Base-by-base conservation (phyloP, 2,888 invertebrate genomes). In the Acanthosepion pharaonis region DNA sequence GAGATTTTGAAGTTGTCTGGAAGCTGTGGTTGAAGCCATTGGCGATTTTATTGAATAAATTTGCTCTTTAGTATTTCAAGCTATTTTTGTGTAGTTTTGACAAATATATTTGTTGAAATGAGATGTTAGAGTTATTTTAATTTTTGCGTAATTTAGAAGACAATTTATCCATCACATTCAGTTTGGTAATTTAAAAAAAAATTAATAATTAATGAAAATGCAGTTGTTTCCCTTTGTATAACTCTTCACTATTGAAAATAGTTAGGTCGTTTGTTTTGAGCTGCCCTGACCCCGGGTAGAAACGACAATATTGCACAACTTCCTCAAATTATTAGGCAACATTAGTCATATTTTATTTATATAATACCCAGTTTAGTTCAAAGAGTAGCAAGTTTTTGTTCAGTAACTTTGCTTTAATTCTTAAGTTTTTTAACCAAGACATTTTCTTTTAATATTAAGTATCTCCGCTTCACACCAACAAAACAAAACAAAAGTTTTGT, bases 271-370 rank as follows among this genome's bases (percentile, higher is more conserved):
- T 78, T n/a, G n/a, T 78, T n/a, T 78, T 78, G 78, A 78, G 20
- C 78, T 78, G n/a, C n/a, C n/a, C n/a, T n/a, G 78, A 78, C 78
- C 78, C 78, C 78, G 78, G 78, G n/a, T 78, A n/a, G 78, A n/a
- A n/a, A 78, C 78, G 33, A 78, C 78, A 78, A 15, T 78, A 78
- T 78, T 78, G 78, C 78, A 78, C 78, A 78, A 78, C 78, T 78
- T 78, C n/a, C 78, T 33, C 78, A 78, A 78, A 1, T 78, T 78
- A 78, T 78, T 9, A 78, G n/a, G 78, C n/a, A 78, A 78, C n/a
- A 59, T 59, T 55, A 59, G 59, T 23, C 0, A 59, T 59, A 59
- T 78, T 33, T 78, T 78, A 78, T 78, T 78, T 33, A 78, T 33
- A 33, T 78, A 78, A 25, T 59, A 59, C 23, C 59, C 20, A 23